phyloP scores from a whole-genome alignment of 2,797 vertebrate genomes.

The Danio tinwini region DNA sequence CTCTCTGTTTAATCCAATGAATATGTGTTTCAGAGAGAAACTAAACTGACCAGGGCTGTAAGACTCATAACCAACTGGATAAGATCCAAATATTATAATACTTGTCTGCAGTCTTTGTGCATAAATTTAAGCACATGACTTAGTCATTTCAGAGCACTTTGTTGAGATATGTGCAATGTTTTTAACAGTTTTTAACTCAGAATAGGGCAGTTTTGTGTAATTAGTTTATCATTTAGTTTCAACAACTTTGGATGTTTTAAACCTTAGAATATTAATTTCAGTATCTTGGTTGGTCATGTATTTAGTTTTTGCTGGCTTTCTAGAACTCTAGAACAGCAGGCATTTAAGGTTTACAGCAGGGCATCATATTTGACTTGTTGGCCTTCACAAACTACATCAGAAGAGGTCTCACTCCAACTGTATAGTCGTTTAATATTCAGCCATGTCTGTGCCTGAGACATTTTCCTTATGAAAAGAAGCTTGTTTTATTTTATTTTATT shows the following conservation, averaged over 20 bases:
- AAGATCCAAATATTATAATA: slow-evolving; percentile 26
- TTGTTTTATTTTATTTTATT: too few species aligned
- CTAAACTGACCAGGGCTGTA: slow-evolving; percentile 49
- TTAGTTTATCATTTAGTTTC: slow-evolving; percentile 26
- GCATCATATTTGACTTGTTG: slow-evolving; percentile 56
- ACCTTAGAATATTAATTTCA: slow-evolving; percentile 48
- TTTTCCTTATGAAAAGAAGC: not conserved
- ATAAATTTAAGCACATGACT: slow-evolving; percentile 24
- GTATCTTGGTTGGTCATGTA: slow-evolving; percentile 8
- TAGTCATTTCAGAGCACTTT: slow-evolving; percentile 41
- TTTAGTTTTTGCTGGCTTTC: slow-evolving; percentile 47
- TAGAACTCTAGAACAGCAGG: slow-evolving; percentile 48
- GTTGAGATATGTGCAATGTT: slow-evolving; percentile 1
- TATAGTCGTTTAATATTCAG: slow-evolving; percentile 48
- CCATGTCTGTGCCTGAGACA: slow-evolving; percentile 53
- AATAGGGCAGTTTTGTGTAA: slow-evolving; percentile 7
- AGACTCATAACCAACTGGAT: slow-evolving; percentile 49
- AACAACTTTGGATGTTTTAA: slow-evolving; percentile 18
- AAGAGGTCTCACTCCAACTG: slow-evolving; percentile 42
- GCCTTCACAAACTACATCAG: slow-evolving; percentile 53
- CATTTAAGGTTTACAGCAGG: slow-evolving; percentile 56
- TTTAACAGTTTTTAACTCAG: slow-evolving; percentile 20
- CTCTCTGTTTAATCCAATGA: slow-evolving; percentile 29
- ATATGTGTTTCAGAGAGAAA: slow-evolving; percentile 48
- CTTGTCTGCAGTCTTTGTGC: slow-evolving; percentile 9